Evolutionary conservation across 2,797 vertebrate genomes (phyloP).

Genomic region (Lophotriccus pileatus): DNA sequence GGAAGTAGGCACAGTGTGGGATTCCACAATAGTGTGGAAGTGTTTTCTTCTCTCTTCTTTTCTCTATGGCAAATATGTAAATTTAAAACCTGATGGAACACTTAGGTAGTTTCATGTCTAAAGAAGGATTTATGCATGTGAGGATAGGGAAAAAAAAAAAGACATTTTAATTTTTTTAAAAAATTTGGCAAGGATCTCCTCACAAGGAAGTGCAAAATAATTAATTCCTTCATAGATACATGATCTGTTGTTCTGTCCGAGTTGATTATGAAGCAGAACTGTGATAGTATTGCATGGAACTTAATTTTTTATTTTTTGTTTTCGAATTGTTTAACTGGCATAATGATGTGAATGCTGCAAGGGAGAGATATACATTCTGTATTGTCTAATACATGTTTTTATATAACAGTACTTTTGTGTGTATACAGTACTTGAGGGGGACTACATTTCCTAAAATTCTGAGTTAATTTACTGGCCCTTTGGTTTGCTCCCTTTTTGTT

Average conservation of each 20-base stretch:
- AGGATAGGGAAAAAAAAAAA: background rate
- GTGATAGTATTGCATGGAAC: background rate
- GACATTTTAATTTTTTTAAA: background rate
- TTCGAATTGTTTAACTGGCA: background rate
- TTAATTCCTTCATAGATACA: background rate
- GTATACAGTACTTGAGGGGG: background rate
- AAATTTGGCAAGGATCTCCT: background rate
- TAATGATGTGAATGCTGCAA: background rate
- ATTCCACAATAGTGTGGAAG: too few relatives aligned
- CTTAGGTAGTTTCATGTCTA: background rate
- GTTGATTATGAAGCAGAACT: background rate
- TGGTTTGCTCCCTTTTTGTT: background rate
- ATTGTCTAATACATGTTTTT: background rate
- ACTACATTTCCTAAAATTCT: background rate
- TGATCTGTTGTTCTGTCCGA: background rate
- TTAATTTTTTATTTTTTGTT: background rate
- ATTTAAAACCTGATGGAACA: constrained; percentile 4
- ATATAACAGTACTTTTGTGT: background rate
- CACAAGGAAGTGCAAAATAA: background rate
- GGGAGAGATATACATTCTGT: background rate
- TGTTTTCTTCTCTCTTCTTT: background rate
- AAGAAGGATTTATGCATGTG: background rate
- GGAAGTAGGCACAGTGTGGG: background rate
- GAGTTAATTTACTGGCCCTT: background rate
- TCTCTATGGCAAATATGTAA: background rate